Base-by-base conservation (phyloP, 2,888 invertebrate species). In the Schrankia costaestrigalis region DNA sequence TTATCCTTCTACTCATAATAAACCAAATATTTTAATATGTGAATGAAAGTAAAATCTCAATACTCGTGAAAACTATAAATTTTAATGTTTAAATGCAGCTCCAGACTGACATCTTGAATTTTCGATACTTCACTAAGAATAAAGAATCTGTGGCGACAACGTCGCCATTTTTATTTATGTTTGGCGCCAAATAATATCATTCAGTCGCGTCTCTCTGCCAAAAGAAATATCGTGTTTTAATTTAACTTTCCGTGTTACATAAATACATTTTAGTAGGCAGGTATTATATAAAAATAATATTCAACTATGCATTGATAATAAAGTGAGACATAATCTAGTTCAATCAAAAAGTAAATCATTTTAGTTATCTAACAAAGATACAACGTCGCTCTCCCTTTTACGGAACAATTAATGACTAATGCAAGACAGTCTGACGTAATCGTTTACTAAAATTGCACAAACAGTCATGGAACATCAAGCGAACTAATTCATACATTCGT, bases 161-260 rank as follows among this genome's bases (percentile, higher is more conserved):
- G 69, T 41, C 68, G 69, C 68, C 71, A 64, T 57, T 54, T 73
- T 80, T 83, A 86, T 86, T 83, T 80, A 73, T 62, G 71, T 67
- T 76, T 67, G 86, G 86, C 86, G 86, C 86, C 86, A 72, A 72
- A 77, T 77, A 70, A 72, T 62, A 63, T 59, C 60, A 53, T 62
- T 62, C 58, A 54, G 69, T 67, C 66, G 63, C 69, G 57, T 36
- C 53, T 33, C 38, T 71, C 63, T 61, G 62, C 74, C 74, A 76
- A 72, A 71, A 73, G 64, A 68, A 68, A 63, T 61, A 61, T 63
- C 46, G 46, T 37, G 44, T 47, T 60, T 57, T 57, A 59, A 59
- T 58, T 61, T 56, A 52, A 43, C 47, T 57, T 61, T 53, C 45
- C 46, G 46, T 35, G 57, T 66, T 67, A 65, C 61, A 63, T 58